phyloP scores from a whole-genome alignment of 1,140 invertebrate species.

The Oryctes rhinoceros region DNA sequence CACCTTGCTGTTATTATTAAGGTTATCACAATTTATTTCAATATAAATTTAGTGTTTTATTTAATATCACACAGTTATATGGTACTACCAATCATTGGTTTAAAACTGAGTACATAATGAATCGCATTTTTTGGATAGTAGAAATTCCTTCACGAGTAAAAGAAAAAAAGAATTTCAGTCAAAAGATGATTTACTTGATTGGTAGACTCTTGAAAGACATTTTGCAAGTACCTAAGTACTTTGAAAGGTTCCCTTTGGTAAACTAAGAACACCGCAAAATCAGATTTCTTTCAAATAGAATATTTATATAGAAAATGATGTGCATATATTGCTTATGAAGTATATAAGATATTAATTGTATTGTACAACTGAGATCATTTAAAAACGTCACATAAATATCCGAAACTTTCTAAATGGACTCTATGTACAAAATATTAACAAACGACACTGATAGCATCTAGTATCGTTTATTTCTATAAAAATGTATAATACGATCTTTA shows the following conservation, averaged over 20 bases:
- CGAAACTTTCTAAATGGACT: not conserved
- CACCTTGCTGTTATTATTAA: conserved; percentile 21
- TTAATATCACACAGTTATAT: conserved; percentile 11
- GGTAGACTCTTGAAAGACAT: conserved; percentile 30
- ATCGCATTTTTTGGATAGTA: not conserved
- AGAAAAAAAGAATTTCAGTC: conserved; percentile 1
- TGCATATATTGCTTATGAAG: conserved; percentile 20
- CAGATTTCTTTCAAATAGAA: not conserved
- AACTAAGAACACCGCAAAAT: not conserved
- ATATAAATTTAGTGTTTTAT: conserved; percentile 29
- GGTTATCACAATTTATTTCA: conserved; percentile 29
- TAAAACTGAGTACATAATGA: not conserved
- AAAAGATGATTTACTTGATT: conserved; percentile 14
- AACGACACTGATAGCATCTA: not conserved
- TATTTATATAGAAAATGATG: conserved; percentile 7
- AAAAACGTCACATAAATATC: conserved; percentile 1
- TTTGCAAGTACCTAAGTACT: conserved; percentile 21
- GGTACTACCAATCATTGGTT: conserved; percentile 10
- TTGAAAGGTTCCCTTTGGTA: conserved; percentile 23
- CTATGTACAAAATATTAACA: not conserved
- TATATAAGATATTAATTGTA: not conserved
- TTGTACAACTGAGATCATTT: conserved; percentile 2
- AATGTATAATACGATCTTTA: not conserved
- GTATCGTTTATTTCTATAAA: not conserved
- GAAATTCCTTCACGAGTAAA: not conserved